Conservation (phyloP, 1,140 invertebrate genomes). For the Aphis gossypii region DNA sequence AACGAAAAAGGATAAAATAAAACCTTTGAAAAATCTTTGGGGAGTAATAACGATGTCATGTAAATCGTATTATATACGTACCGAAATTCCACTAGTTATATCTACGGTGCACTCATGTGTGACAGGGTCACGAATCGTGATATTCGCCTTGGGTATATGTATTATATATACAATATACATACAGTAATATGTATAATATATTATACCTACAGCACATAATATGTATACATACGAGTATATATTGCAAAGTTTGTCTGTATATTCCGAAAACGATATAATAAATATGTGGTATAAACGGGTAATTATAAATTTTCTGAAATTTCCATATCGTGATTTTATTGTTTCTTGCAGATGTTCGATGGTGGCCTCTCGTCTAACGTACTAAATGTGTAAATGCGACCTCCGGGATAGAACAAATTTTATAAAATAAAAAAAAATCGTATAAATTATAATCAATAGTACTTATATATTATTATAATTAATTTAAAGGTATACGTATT, state of each 20-base stretch:
- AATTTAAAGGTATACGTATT: neutral
- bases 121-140: neutral
- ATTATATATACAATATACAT: neutral
- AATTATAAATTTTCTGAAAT: neutral
- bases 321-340: neutral
- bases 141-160: neutral
- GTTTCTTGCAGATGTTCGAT: neutral
- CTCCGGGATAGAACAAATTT: neutral
- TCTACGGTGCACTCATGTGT: neutral
- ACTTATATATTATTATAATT: neutral
- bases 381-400: neutral
- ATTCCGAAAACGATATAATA: neutral
- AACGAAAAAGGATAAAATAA: neutral
- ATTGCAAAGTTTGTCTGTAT: neutral
- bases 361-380: neutral
- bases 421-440: neutral
- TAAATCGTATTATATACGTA: neutral
- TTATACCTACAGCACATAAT: neutral
- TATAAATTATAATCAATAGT: neutral
- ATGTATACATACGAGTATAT: neutral
- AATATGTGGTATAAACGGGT: neutral
- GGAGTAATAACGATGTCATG: neutral
- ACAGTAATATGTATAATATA: neutral
- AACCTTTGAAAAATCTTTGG: neutral
- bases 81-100: neutral